Evolutionary conservation across 2,888 invertebrate species (phyloP), one percentile per base, ranked within the genome.

Genomic region (Plagodis pulveraria): DNA sequence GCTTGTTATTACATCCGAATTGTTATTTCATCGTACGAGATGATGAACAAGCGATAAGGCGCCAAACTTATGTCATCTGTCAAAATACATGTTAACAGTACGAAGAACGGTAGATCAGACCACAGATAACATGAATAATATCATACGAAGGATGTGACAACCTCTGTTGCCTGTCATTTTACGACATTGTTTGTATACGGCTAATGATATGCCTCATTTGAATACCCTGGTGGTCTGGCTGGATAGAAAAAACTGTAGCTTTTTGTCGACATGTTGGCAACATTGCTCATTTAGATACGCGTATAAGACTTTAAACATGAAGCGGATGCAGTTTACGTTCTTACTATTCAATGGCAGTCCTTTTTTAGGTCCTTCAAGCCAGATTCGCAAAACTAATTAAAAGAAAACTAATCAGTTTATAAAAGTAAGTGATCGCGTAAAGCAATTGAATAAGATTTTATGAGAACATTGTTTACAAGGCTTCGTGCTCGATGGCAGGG

Each of bases 61-160:
- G 81, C 83, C 85, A 85, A 91, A 91, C 86, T 91, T 91, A 91
- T 91, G 92, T 92, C 91, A 89, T 92, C 87, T 91, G 91, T 91
- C 92, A 92, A 92, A 92, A 91, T 90, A 91, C 82, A 91, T 89
- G 91, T 91, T 91, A 90, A 89, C 91, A 88, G 86, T 81, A 81
- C 76, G 73, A 74, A 66, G 71, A 78, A 80, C 62, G 76, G 76
- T 62, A 64, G 69, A 69, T 69, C 64, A 49, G 52, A 55, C 48
- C 45, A 49, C 46, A 63, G 69, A 69, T 69, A 66, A 48, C 63
- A 62, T 56, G 49, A 61, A 61, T 61, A 56, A 61, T 61, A 61
- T 61, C 60, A 56, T 78, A 81, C 80, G 71, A 76, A 74, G 77
- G 83, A 83, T 85, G 82, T 83, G 83, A 88, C 86, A 83, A 74